Evolutionary conservation across 37 sponge, comb jelly and placozoan species (phyloP), one percentile per base, ranked within the genome.

Genomic region (Eunapius fragilis): DNA sequence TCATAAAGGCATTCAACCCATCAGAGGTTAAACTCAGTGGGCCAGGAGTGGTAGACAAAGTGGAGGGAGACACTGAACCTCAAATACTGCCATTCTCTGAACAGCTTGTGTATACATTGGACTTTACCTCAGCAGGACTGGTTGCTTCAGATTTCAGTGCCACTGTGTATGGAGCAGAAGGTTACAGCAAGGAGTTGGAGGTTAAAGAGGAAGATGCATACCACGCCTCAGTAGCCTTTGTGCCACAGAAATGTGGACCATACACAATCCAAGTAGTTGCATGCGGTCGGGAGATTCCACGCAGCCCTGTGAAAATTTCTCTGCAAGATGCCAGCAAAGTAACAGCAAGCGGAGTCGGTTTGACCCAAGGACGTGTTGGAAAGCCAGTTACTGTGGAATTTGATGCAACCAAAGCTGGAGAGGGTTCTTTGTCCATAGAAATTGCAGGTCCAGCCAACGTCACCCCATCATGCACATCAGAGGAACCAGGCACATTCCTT

Each of bases 321-420:
- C 89, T 88, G 33, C 70, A 37, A 67, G 92, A 92, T 73, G 90
- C 96, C 0, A 76, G 79, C 33, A 92, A 93, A 75, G 89, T 90
- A n/a, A 73, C 50, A 67, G 91, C 83, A 17, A 78, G 34, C 68
- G 96, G 96, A 37, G 89, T 87, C 72, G 96, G 96, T n/a, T 37
- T 96, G 34, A 88, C 83, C 14, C 76, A 87, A 3, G 86, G 86
- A 24, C 72, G 67, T 25, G 91, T 90, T 48, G 72, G 76, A 12
- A 82, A 85, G 47, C 78, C 86, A 33, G 82, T 86, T 25, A 23
- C 25, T 23, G 85, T 90, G 13, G 78, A 31, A 7, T 82, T 89
- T 45, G 94, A 93, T 72, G 78, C 90, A 26, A 47, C 75, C 10
- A 72, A 83, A n/a, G 89, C 94, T 72, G 94, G 94, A 0, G 80